A percentile compares a stretch with the other conserved stretches of the same genome.
phyloP scores from a whole-genome alignment of 1,140 invertebrate species.

The Halesus radiatus region DNA sequence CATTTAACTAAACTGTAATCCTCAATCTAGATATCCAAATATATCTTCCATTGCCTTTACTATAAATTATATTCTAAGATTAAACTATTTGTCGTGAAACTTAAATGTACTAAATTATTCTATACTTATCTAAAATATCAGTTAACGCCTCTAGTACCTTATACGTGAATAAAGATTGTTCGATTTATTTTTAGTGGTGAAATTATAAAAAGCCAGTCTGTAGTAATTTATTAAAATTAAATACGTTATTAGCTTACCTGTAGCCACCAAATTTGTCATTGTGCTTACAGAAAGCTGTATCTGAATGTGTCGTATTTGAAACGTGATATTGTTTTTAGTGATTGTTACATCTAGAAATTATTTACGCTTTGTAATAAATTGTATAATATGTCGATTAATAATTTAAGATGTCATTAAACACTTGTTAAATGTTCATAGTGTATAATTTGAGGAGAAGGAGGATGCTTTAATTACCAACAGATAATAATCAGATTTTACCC shows the following conservation, averaged over 20 bases:
- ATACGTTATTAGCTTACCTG: slow-evolving; percentile 14
- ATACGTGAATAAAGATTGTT: neutral
- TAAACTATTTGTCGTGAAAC: slow-evolving; percentile 27
- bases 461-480: no score
- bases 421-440: no score
- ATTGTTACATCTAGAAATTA: neutral
- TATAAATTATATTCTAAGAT: slow-evolving; percentile 12
- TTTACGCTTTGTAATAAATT: no score
- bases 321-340: slow-evolving; percentile 37
- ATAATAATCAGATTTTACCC: no score
- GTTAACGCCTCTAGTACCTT: slow-evolving; percentile 36
- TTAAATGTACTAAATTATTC: slow-evolving; percentile 32
- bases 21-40: slow-evolving; percentile 49
- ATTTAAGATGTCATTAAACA: no score
- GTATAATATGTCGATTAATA: no score
- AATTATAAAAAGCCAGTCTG: slow-evolving; percentile 13
- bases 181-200: neutral
- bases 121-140: slow-evolving; percentile 28
- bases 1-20: slow-evolving; percentile 34
- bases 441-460: no score
- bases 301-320: slow-evolving; percentile 30
- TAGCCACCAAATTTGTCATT: slow-evolving; percentile 34
- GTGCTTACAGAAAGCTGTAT: slow-evolving; percentile 19
- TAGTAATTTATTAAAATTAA: slow-evolving; percentile 30
- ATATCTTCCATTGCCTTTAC: slow-evolving; percentile 46